Percentiles rank a stretch among this genome's conserved stretches.
Conservation (phyloP, 2,113 vertebrate genomes). For the Apteryx owenii region DNA sequence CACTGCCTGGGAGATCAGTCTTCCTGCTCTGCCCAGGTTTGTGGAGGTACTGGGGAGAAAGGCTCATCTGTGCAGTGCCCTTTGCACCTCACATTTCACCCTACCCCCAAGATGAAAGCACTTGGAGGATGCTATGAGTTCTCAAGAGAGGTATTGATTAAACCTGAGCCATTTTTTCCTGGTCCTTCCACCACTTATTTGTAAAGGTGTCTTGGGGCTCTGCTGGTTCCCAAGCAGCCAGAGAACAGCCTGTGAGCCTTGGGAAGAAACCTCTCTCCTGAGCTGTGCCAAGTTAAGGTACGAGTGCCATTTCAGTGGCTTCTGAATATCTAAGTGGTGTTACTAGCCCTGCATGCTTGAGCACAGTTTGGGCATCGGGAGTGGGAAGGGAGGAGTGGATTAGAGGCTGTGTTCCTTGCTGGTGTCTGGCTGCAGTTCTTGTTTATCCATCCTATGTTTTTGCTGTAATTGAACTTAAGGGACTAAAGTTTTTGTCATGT, state of each 20-base stretch:
- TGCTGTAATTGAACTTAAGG: not conserved
- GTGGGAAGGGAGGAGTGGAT: not conserved
- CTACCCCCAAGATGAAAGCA: not conserved
- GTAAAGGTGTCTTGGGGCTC: rapidly evolving
- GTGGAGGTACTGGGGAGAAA: not conserved
- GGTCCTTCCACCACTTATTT: not conserved
- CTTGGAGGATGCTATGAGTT: not conserved
- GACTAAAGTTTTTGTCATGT: not conserved
- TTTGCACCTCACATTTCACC: not conserved
- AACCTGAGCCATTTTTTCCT: not conserved
- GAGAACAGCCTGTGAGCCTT: rapidly evolving
- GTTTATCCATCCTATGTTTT: not conserved
- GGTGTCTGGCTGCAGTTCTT: not conserved
- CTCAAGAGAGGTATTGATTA: not conserved
- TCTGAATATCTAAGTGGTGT: not conserved
- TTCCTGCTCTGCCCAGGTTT: not conserved
- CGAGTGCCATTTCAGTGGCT: rapidly evolving
- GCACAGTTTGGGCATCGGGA: not conserved
- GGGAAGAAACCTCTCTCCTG: not conserved
- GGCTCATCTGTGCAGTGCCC: not conserved
- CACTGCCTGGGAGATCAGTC: not conserved
- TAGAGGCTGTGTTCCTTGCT: not conserved
- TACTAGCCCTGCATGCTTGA: rapidly evolving
- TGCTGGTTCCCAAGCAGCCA: not conserved
- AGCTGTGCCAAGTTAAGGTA: not conserved